Evolutionary conservation across 2,888 invertebrate species (phyloP).

Genomic region (Timema cristinae): DNA sequence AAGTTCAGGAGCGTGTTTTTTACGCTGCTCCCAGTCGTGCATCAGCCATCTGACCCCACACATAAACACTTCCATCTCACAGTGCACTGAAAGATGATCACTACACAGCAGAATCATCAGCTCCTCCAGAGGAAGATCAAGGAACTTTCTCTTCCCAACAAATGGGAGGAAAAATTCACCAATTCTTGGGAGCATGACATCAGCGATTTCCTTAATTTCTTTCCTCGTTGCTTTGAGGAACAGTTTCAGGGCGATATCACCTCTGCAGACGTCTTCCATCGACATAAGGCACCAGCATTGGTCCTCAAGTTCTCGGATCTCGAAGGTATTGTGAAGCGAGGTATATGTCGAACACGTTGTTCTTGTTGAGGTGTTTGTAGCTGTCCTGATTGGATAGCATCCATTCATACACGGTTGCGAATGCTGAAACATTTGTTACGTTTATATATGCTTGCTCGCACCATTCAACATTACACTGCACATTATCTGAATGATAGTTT

Average conservation of each 20-base stretch:
- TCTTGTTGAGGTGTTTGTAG: too few relatives aligned
- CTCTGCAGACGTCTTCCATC: conserved; percentile 62
- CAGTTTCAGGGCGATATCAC: conserved; percentile 69
- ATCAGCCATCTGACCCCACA: conserved; percentile 75
- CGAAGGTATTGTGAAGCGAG: too few relatives aligned
- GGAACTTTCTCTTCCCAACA: conserved; percentile 70
- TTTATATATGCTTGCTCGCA: too few relatives aligned
- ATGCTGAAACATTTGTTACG: too few relatives aligned
- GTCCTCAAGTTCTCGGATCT: conserved; percentile 56
- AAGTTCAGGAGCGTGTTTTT: conserved; percentile 55
- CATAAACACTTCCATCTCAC: conserved; percentile 73
- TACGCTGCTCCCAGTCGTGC: conserved; percentile 63
- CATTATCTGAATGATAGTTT: too few relatives aligned
- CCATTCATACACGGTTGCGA: too few relatives aligned
- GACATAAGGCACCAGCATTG: conserved; percentile 75
- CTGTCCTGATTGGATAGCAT: too few relatives aligned
- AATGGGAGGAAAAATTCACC: conserved; percentile 71
- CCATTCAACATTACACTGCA: too few relatives aligned
- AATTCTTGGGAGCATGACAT: conserved; percentile 69
- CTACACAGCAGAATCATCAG: conserved; percentile 62
- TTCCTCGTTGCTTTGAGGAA: conserved; percentile 40
- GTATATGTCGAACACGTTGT: too few relatives aligned
- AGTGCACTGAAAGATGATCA: conserved; percentile 69
- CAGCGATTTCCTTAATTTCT: conserved; percentile 58
- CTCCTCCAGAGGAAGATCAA: conserved; percentile 62